Evolutionary conservation across 2,797 vertebrate species (phyloP).

Genomic region (Atherinosoma microstoma): DNA sequence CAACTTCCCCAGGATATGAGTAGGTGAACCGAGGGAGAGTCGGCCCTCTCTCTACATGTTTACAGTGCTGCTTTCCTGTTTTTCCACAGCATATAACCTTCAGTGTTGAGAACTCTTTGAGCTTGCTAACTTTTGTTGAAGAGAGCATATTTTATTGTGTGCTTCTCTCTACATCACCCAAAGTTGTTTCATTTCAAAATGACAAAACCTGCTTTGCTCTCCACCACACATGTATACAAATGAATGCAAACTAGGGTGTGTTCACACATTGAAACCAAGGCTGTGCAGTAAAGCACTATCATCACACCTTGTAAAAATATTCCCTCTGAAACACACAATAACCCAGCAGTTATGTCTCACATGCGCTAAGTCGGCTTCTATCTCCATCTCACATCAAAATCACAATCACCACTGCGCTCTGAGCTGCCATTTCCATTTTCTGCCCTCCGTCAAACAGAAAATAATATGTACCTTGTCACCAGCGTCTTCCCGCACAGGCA

Average conservation of each 20-base stretch:
- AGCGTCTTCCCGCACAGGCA: conserved; percentile 63
- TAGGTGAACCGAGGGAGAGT: conserved; percentile 34
- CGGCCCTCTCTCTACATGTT: conserved; percentile 3
- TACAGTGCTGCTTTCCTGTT: conserved; percentile 63
- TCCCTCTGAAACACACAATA: conserved; percentile 59
- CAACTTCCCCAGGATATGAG: conserved; percentile 47
- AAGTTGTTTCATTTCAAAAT: conserved; percentile 1
- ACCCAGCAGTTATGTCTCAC: conserved; percentile 48
- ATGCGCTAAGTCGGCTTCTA: conserved; percentile 51
- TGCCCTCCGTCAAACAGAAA: conserved; percentile 71
- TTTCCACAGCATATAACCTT: conserved; percentile 39
- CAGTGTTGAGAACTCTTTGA: conserved; percentile 5
- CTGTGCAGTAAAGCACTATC: conserved; percentile 47
- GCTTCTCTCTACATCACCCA: neutral
- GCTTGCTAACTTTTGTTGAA: conserved; percentile 4
- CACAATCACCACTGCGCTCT: conserved; percentile 60
- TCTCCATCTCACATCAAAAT: conserved; percentile 71
- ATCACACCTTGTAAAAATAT: conserved; percentile 72
- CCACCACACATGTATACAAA: conserved; percentile 38
- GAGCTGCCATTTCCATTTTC: conserved; percentile 74
- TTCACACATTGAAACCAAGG: conserved; percentile 53
- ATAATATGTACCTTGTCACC: conserved; percentile 80
- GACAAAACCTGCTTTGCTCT: conserved; percentile 18
- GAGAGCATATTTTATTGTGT: neutral
- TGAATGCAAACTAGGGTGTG: conserved; percentile 61